Evolutionary conservation across 2,888 invertebrate genomes (phyloP).

Genomic region (Cepaea hortensis): DNA sequence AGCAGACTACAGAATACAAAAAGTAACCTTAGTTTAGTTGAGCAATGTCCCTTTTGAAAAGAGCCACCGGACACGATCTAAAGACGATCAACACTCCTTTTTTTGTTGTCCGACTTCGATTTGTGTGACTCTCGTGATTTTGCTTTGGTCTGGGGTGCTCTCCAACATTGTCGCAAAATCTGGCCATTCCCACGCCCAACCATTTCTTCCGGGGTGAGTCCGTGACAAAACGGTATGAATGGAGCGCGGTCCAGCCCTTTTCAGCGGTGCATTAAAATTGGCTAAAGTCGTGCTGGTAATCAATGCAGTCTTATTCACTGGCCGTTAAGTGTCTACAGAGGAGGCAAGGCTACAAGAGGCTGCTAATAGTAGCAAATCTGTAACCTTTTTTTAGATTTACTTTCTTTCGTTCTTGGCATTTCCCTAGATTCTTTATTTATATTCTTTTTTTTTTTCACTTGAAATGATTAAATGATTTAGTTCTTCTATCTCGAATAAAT

Average conservation of each 20-base stretch:
- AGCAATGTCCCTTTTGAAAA: slow-evolving; percentile 32
- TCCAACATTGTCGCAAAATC: slow-evolving; percentile 41
- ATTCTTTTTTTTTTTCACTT: too few species aligned
- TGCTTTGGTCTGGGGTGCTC: slow-evolving; percentile 43
- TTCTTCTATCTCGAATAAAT: too few species aligned
- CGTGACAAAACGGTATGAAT: slow-evolving; percentile 44
- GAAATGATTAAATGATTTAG: too few species aligned
- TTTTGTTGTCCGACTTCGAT: slow-evolving; percentile 48
- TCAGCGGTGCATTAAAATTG: slow-evolving; percentile 47
- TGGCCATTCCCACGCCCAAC: slow-evolving; percentile 46
- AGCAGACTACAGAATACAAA: slow-evolving; percentile 23
- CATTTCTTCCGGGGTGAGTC: slow-evolving; percentile 43
- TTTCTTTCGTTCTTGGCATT: slow-evolving; percentile 2
- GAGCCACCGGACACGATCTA: slow-evolving; percentile 46
- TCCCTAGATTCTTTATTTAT: too few species aligned
- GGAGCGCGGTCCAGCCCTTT: slow-evolving; percentile 30
- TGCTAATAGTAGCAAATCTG: slow-evolving; percentile 33
- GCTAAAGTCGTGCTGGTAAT: slow-evolving; percentile 45
- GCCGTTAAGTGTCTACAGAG: slow-evolving; percentile 22
- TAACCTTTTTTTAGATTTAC: slow-evolving; percentile 1
- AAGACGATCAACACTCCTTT: slow-evolving; percentile 47
- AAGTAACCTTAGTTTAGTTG: background rate
- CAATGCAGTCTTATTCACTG: slow-evolving; percentile 29
- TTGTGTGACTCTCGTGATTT: slow-evolving; percentile 44
- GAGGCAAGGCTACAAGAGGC: slow-evolving; percentile 19